Conservation (phyloP, 2,797 vertebrate species). For the Hirundo rustica region DNA sequence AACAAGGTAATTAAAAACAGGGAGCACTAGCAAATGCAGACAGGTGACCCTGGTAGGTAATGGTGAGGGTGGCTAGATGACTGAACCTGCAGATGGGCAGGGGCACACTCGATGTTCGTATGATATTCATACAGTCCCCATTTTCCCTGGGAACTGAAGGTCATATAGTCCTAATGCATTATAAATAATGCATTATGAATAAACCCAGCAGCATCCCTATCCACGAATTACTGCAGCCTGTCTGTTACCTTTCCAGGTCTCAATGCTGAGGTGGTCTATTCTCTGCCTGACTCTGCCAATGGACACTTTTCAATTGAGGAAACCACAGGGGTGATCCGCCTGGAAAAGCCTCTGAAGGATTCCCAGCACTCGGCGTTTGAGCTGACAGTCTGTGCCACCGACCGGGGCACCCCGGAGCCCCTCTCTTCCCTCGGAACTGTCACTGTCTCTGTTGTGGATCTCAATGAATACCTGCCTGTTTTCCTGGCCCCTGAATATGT, state of each 20-base stretch:
- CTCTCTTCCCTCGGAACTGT: constrained; percentile 86
- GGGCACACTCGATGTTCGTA: background rate
- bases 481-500: constrained; percentile 86
- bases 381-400: constrained; percentile 89
- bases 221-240: background rate
- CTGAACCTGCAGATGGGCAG: background rate
- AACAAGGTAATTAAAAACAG: background rate
- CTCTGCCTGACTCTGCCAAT: constrained; percentile 82
- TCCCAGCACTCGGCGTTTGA: constrained; percentile 78
- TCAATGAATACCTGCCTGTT: constrained; percentile 89
- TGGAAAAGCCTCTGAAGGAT: constrained; percentile 87
- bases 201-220: background rate
- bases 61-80: background rate
- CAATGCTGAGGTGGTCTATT: constrained; percentile 93
- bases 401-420: constrained; percentile 85
- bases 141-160: background rate
- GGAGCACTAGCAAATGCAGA: background rate
- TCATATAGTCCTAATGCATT: background rate
- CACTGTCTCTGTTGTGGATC: constrained; percentile 87
- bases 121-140: background rate
- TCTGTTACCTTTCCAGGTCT: constrained; percentile 76
- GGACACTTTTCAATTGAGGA: constrained; percentile 93
- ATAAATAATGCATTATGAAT: background rate
- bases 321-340: constrained; percentile 88
- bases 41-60: background rate